A percentile compares a stretch with the other conserved stretches of the same genome.
phyloP scores from a whole-genome alignment of 2,113 vertebrate genomes.

The Triplophysa dalaica region DNA sequence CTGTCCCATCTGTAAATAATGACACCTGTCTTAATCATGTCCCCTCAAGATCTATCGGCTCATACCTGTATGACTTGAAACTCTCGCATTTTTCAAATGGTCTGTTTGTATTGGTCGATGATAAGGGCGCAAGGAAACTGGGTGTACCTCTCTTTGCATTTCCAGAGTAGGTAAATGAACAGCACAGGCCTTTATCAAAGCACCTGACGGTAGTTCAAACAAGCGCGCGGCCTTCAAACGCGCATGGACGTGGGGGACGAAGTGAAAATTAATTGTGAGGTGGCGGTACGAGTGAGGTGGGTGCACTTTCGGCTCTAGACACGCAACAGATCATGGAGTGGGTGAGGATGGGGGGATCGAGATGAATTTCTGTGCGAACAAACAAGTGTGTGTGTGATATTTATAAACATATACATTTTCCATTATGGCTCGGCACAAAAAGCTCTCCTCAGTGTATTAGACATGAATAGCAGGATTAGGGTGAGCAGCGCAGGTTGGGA shows the following conservation, averaged over 20 bases:
- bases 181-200: conserved; percentile 83
- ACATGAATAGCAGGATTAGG: conserved; percentile 56
- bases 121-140: conserved; percentile 70
- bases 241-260: conserved; percentile 71
- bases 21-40: conserved; percentile 37
- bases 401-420: conserved; percentile 53
- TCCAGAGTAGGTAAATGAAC: conserved; percentile 74
- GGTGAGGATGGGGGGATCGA: conserved; percentile 27
- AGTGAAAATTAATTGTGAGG: conserved; percentile 83
- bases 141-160: conserved; percentile 81
- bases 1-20: conserved; percentile 34
- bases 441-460: conserved; percentile 42
- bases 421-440: conserved; percentile 34
- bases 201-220: conserved; percentile 79
- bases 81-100: conserved; percentile 33
- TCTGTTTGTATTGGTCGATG: conserved; percentile 51
- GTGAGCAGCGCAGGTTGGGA: conserved; percentile 44
- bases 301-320: conserved; percentile 73
- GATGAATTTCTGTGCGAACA: conserved; percentile 25
- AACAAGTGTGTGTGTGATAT: conserved; percentile 45
- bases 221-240: conserved; percentile 23
- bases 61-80: conserved; percentile 47
- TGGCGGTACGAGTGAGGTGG: conserved; percentile 70
- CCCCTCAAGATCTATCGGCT: conserved; percentile 40
- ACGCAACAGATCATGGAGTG: conserved; percentile 6